Base-by-base conservation (phyloP, 1,140 invertebrate genomes). In the Colletes latitarsis region DNA sequence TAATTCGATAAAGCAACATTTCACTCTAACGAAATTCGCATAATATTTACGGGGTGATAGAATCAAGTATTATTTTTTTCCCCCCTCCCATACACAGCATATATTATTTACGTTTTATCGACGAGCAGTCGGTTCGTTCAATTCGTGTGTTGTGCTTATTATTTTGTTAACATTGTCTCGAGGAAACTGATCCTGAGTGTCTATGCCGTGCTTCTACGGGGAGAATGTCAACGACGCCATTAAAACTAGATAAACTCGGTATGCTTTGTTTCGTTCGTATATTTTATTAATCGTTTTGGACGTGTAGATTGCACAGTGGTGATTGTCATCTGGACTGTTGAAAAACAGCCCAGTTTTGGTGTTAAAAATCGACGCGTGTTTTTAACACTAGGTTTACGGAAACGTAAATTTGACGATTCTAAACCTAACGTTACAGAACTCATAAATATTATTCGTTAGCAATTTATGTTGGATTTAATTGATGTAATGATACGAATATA, bases 221-320 rank as follows among this genome's bases (percentile, higher is more conserved):
- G n/a, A 85, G 63, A 46, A 90, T 90, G 89, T 53, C 89, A 77
- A 86, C 88, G 69, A 87, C 81, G 46, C 88, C 88, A 73, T 84
- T 90, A 43, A 88, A 82, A 76, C 66, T 83, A 72, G 88, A 85
- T 69, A 82, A 71, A 58, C 52, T 85, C 41, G 84, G 84, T 89
- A 88, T 41, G 68, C n/a, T 80, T 75, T 53, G 21, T 75, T 76
- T 77, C 57, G 4, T 81, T n/a, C 21, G 12, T 62, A 60, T 30
- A 60, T 70, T 62, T 62, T 21, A 68, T 46, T 39, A 76, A 46
- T 76, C 6, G 21, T 21, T 57, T 39, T n/a, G 9, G 39, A 17
- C 17, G 46, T 14, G 62, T 58, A n/a, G 8, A 70, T 17, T 17
- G 30, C 19, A 19, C 21, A 21, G n/a, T 14, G 19, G 15, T 19